Base-by-base conservation (phyloP, 2,797 vertebrate genomes). In the Protosalanx chinensis region DNA sequence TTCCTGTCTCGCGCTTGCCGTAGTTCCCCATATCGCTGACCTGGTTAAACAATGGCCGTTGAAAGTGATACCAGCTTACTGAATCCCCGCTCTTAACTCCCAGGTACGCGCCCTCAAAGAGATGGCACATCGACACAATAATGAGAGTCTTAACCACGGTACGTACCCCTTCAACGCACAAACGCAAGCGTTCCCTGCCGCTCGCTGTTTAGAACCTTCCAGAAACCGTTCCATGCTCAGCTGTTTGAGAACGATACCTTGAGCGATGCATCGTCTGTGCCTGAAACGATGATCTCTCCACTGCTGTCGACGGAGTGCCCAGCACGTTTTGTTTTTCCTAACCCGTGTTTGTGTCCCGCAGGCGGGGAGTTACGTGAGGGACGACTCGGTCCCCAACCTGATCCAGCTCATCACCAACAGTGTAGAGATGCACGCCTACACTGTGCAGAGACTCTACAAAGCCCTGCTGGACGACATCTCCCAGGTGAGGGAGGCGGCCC, bases 41-140 rank as follows among this genome's bases (percentile, higher is more conserved):
- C 41, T 46, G 10, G 41, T 46, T 46, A 13, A 46, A 46, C 41
- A 46, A 46, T 4, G 5, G n/a, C 62, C 53, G 13, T 16, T 59
- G n/a, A 37, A 53, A 27, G 46, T 5, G n/a, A 8, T 72, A 3
- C 6, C 64, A 67, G 27, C n/a, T 41, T 6, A 49, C n/a, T 27
- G 16, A 6, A 5, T 51, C 18, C 18, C 7, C 51, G 18, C 0
- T 70, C 67, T 72, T 72, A 15, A 79, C 15, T 85, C 70, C 1
- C 84, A 99, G 98, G 86, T 99, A 99, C 10, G 97, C 98, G 56
- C 98, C 98, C 81, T 99, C 98, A 18, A 99, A 99, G 91, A 93
- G 98, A 92, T 99, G 98, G 98, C 98, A 99, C 87, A 98, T 99
- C 93, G 98, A 99, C 90, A 99, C 98, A 10, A 97, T 99, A 72